Base-by-base conservation (phyloP, 1,140 invertebrate genomes). In the Dendrolimus kikuchii region DNA sequence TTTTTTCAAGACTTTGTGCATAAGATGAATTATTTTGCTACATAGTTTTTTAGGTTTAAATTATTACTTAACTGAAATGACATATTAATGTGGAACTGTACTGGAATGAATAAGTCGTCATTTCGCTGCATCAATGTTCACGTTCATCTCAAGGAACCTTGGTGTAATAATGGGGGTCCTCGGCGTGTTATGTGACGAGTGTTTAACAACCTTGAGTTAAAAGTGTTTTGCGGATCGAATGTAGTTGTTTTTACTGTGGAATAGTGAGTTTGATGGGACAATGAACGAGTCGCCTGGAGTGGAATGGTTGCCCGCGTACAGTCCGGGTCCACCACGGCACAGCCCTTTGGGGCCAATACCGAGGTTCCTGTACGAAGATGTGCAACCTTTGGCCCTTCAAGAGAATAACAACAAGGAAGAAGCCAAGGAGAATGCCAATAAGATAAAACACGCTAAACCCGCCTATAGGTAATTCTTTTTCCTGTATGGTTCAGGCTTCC, bases 371-470 rank as follows among this genome's bases (percentile, higher is more conserved):
- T 86, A 82, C 68, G 82, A 86, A 59, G 82, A 80, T 69, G 82
- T 86, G 38, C 81, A 84, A 57, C 82, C 82, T 6, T 62, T 76
- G 43, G 71, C 68, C 5, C 68, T 82, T 10, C 74, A 84, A 71
- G 79, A 86, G 64, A 86, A 86, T 60, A 86, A 86, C 60, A 86
- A 86, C 68, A 86, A 81, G 70, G 79, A 86, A 63, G 79, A 81
- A 40, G 72, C 74, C 54, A 80, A 81, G 61, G 81, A 82, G 64
- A 83, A 81, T 48, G 66, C 75, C 38, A 84, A 80, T 59, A 86
- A 84, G 74, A 81, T 84, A 51, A 82, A 81, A 70, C 82, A 86
- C 59, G 78, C 81, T 7, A 86, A 86, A 56, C 82, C 82, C 60
- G 82, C 82, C 49, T 86, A 86, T 71, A 86, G 82, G 82, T 86